These are phyloP conservation scores for Lepidochitona cinerea DNA, from an alignment of 2,888 invertebrate species.

Conservation along the genomic window DNA sequence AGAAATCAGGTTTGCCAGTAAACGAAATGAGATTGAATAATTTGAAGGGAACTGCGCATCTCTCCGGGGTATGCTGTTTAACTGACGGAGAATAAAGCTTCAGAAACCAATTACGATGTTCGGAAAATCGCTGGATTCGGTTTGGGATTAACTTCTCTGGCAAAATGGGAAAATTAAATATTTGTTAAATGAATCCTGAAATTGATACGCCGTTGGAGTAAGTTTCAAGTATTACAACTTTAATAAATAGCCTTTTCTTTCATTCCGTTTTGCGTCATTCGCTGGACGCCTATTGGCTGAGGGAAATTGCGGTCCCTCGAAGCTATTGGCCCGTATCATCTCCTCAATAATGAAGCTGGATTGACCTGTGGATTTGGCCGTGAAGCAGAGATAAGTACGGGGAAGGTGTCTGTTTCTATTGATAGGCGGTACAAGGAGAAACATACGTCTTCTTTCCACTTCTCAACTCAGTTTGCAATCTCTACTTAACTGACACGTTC, in stretches of 20 bases:
- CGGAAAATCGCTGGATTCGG: background rate
- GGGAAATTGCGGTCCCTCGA: background rate
- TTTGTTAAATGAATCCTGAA: slow-evolving; percentile 8
- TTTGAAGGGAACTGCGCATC: background rate
- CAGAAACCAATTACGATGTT: background rate
- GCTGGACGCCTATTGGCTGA: background rate
- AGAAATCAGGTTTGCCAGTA: too few species aligned
- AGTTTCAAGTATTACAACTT: background rate
- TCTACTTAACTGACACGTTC: background rate
- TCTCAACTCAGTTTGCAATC: background rate
- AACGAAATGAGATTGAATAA: too few species aligned
- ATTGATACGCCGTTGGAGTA: slow-evolving; percentile 5
- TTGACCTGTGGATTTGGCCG: background rate
- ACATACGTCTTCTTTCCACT: slow-evolving; percentile 1
- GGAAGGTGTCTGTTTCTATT: background rate
- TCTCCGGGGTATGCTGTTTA: background rate
- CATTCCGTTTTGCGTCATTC: slow-evolving; percentile 1
- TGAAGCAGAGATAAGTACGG: background rate
- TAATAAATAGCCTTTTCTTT: slow-evolving; percentile 3
- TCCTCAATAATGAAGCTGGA: background rate
- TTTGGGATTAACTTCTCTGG: background rate
- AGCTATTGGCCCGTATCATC: slow-evolving; percentile 3
- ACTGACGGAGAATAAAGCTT: background rate
- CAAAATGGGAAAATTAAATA: background rate
- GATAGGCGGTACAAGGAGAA: background rate